Percentiles rank a stretch among this genome's conserved stretches.
Evolutionary conservation across 2,113 vertebrate species (phyloP).

Genomic region (Thymallus thymallus): DNA sequence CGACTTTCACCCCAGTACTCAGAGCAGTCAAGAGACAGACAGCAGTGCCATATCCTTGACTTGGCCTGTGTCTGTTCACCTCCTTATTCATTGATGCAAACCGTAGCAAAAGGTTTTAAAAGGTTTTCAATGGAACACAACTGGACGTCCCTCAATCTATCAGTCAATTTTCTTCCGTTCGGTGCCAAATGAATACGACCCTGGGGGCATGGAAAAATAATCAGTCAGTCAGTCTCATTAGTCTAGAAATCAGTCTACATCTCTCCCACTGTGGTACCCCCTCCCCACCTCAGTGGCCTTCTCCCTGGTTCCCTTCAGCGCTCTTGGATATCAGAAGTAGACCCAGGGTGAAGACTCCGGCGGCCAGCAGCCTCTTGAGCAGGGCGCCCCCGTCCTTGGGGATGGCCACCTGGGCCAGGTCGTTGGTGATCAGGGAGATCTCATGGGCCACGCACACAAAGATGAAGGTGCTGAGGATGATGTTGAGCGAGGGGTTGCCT

Average conservation of each 20-base stretch:
- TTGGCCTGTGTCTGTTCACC: not conserved
- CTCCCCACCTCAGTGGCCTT: not conserved
- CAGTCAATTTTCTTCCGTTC: too few relatives aligned
- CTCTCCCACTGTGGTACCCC: not conserved
- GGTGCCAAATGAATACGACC: not conserved
- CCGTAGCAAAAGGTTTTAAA: too few relatives aligned
- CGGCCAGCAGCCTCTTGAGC: conserved; percentile 80
- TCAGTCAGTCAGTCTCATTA: too few relatives aligned
- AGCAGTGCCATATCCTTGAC: not conserved
- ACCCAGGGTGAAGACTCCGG: conserved; percentile 75
- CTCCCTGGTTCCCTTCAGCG: not conserved
- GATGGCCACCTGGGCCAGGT: conserved; percentile 90
- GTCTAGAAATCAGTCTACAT: not conserved
- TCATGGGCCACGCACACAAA: conserved; percentile 97
- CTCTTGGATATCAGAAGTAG: conserved; percentile 71
- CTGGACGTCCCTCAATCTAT: too few relatives aligned
- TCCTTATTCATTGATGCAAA: too few relatives aligned
- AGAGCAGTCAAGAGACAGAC: conserved; percentile 12
- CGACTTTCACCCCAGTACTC: conserved; percentile 47
- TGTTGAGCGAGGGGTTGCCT: conserved; percentile 88
- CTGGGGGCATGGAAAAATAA: not conserved
- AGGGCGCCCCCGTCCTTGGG: conserved; percentile 89
- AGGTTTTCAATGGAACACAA: too few relatives aligned
- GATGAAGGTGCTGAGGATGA: conserved; percentile 95
- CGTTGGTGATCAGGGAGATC: conserved; percentile 94